Evolutionary conservation across 2,113 vertebrate species (phyloP), one percentile per base, ranked within the genome.

Genomic region (Gambusia holbrooki): DNA sequence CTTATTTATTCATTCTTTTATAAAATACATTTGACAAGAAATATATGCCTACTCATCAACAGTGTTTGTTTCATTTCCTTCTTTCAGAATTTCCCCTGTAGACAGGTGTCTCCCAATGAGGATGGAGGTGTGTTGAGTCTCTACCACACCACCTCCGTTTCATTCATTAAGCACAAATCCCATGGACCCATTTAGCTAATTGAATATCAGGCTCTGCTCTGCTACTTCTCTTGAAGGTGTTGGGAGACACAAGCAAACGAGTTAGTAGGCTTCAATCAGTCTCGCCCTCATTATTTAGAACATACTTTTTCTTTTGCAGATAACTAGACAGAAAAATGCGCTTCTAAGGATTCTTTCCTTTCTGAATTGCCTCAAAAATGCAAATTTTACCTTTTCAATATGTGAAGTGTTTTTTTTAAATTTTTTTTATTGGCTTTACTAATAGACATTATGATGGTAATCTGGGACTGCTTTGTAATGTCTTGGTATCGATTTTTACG

Each of bases 141-240:
- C 30, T 4, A 58, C 30, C 48, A 27, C 65, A 42, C 40, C 60
- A 28, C 28, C 13, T n/a, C 37, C 27, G 11, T 48, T 64, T n/a
- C 69, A 84, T 87, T 77, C 80, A 86, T 89, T 79, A 78, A 71
- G 33, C 70, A 29, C 63, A 73, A 70, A 88, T 83, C 84, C 74
- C 75, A 77, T 64, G 51, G 78, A 86, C 48, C 77, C 80, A 90
- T 90, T 93, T 88, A 88, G 81, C 71, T 90, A 90, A 92, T 90
- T 90, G 76, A 80, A 81, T 84, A 83, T 80, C 32, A 60, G 74
- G 62, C 45, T 66, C 69, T 87, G 62, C 40, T 66, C 69, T 86
- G 70, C 69, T 80, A 27, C 67, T 85, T 81, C 84, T 81, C 78
- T 51, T 54, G 66, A 63, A 65, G 69, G 42, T 30, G 62, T 73